These are phyloP conservation scores for Aegotheles bennettii DNA, from an alignment of 2,113 vertebrate species.

Conservation along the genomic window DNA sequence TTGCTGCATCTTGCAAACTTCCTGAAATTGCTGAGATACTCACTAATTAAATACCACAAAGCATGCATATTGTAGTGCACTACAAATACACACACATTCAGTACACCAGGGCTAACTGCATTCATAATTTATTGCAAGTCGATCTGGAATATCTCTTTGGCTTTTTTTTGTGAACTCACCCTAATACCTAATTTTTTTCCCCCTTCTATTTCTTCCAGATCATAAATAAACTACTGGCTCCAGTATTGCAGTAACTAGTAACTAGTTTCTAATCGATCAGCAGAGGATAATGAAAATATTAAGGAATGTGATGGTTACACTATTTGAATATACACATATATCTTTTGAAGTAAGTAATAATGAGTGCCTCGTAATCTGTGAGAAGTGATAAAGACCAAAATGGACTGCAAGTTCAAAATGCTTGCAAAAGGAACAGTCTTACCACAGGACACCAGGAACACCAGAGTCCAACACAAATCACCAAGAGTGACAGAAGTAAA, in stretches of 20 bases:
- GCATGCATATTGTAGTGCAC: too few relatives aligned
- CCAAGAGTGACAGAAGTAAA: not conserved
- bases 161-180: not conserved
- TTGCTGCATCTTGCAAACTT: not conserved
- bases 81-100: not conserved
- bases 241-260: not conserved
- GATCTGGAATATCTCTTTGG: not conserved
- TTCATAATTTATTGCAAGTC: not conserved
- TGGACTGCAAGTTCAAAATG: not conserved
- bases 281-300: not conserved
- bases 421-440: not conserved
- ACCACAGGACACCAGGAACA: not conserved
- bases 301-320: not conserved
- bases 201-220: not conserved
- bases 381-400: not conserved
- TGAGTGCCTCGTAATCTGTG: not conserved
- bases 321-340: fast-evolving
- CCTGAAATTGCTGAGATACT: not conserved
- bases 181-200: not conserved
- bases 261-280: not conserved
- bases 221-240: not conserved
- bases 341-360: not conserved
- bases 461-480: not conserved
- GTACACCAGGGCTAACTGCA: not conserved
- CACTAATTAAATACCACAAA: not conserved